Evolutionary conservation across 2,888 invertebrate species (phyloP).

Genomic region (Nowickia ferox): DNA sequence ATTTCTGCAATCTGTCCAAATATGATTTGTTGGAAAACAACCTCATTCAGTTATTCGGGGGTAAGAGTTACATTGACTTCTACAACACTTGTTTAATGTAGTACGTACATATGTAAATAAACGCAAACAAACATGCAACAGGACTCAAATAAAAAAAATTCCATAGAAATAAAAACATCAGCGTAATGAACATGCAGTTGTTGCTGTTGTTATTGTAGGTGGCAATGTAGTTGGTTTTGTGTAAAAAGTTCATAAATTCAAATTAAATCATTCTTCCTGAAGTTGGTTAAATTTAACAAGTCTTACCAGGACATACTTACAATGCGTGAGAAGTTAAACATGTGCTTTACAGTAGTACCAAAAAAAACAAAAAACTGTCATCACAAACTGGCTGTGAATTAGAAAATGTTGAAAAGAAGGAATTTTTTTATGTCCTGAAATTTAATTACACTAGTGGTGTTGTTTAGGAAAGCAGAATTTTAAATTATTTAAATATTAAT

Average conservation of each 20-base stretch:
- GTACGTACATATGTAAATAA: slow-evolving; percentile 30
- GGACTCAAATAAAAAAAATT: slow-evolving; percentile 36
- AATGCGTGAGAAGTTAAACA: slow-evolving; percentile 65
- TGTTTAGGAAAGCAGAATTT: no score
- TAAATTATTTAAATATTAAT: no score
- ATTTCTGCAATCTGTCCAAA: slow-evolving; percentile 32
- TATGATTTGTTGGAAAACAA: slow-evolving; percentile 52
- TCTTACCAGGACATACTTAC: slow-evolving; percentile 44
- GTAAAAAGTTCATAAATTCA: slow-evolving; percentile 65
- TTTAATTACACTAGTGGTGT: no score
- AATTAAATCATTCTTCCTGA: slow-evolving; percentile 52
- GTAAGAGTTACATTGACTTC: slow-evolving; percentile 62
- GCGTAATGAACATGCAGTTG: slow-evolving; percentile 49
- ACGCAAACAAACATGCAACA: slow-evolving; percentile 66
- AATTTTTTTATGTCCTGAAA: no score
- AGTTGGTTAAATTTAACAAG: slow-evolving; percentile 46
- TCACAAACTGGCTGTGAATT: background rate
- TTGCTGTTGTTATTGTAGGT: slow-evolving; percentile 25
- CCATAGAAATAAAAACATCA: slow-evolving; percentile 11
- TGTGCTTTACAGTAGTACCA: slow-evolving; percentile 7
- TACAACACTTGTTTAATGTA: slow-evolving; percentile 65
- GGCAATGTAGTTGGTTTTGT: slow-evolving; percentile 47
- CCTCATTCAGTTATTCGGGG: slow-evolving; percentile 25
- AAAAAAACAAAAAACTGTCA: background rate
- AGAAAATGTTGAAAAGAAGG: no score